Evolutionary conservation across 2,797 vertebrate species (phyloP).

Genomic region (Scomberomorus guttatus): DNA sequence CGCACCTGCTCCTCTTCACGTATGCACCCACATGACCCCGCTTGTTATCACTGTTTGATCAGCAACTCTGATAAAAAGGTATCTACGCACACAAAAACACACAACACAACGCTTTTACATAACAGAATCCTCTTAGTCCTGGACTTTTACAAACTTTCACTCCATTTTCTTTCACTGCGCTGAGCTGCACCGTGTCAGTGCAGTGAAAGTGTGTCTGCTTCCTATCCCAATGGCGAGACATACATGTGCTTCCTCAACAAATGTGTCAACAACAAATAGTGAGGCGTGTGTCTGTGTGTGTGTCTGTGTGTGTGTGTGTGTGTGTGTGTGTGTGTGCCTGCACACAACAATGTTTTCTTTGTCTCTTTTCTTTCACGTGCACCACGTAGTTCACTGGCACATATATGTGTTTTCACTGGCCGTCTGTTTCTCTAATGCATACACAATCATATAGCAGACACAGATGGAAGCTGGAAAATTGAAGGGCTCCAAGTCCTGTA

Average conservation of each 20-base stretch:
- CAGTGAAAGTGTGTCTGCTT: slow-evolving; percentile 20
- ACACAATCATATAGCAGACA: slow-evolving; percentile 4
- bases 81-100: neutral
- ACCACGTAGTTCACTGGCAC: slow-evolving; percentile 1
- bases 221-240: slow-evolving; percentile 5
- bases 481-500: slow-evolving; percentile 9
- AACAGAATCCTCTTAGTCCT: slow-evolving; percentile 41
- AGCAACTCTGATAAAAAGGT: slow-evolving; percentile 53
- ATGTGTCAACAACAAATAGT: slow-evolving; percentile 18
- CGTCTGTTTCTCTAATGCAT: slow-evolving; percentile 6
- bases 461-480: neutral
- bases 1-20: slow-evolving; percentile 42
- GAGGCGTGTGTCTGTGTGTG: neutral
- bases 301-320: neutral
- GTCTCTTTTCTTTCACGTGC: neutral
- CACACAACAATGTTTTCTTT: slow-evolving; percentile 20
- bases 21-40: slow-evolving; percentile 61
- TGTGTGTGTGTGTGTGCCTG: neutral
- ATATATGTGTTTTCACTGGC: slow-evolving; percentile 37
- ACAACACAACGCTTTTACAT: slow-evolving; percentile 32
- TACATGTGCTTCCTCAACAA: slow-evolving; percentile 31
- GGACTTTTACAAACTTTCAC: slow-evolving; percentile 49
- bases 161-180: slow-evolving; percentile 1
- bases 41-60: slow-evolving; percentile 42
- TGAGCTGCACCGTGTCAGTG: slow-evolving; percentile 9